Conservation (phyloP, 2,797 vertebrate species). For the Acomys russatus region DNA sequence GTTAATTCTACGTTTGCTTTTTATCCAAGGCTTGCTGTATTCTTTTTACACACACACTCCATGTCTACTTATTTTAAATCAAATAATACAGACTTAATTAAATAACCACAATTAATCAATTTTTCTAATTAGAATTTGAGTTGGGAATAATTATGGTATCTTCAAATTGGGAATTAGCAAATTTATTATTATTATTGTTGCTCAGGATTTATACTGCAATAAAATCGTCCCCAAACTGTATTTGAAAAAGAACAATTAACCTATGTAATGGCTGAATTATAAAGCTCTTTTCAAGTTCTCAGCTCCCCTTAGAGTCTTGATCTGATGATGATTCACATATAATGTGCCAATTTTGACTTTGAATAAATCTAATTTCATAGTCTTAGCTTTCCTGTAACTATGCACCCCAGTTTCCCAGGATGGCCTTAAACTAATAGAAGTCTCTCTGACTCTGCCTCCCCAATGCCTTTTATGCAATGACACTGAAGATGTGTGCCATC, state of each 20-base stretch:
- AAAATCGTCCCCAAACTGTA: background rate
- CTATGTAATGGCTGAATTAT: background rate
- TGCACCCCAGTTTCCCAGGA: background rate
- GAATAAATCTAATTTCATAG: background rate
- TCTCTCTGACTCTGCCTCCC: background rate
- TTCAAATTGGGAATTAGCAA: background rate
- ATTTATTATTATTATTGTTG: background rate
- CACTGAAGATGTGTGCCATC: background rate
- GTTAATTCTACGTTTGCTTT: background rate
- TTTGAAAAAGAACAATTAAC: background rate
- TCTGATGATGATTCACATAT: constrained; percentile 7
- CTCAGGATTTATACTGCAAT: background rate
- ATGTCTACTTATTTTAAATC: constrained; percentile 22
- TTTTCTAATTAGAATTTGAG: constrained; percentile 28
- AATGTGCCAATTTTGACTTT: constrained; percentile 14
- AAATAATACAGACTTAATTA: constrained; percentile 18
- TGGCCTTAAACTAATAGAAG: background rate
- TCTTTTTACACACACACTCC: background rate
- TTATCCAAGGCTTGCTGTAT: background rate
- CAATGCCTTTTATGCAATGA: background rate
- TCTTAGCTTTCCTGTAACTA: background rate
- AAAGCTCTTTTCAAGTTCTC: constrained; percentile 7
- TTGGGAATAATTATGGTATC: background rate
- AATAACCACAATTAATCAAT: background rate
- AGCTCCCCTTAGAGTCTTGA: background rate